Percentiles rank a stretch among this genome's conserved stretches.
Evolutionary conservation across 1,140 invertebrate species (phyloP).

Genomic region (Metaphire vulgaris): DNA sequence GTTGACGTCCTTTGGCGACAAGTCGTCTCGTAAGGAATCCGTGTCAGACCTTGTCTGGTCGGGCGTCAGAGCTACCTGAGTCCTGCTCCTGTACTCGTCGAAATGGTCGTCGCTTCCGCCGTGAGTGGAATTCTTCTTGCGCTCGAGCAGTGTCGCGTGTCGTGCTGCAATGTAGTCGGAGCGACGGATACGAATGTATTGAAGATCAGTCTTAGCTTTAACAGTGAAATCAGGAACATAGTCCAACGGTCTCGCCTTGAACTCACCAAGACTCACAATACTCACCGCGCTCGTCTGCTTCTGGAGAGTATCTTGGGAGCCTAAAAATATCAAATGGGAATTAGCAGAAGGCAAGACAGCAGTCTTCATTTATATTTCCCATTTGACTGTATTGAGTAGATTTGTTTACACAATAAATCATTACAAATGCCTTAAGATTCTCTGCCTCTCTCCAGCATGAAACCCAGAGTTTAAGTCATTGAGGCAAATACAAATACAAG

Average conservation of each 20-base stretch:
- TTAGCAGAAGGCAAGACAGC: not conserved
- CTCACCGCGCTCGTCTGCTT: not conserved
- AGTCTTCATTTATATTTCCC: not conserved
- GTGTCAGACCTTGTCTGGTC: not conserved
- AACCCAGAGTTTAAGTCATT: too few relatives aligned
- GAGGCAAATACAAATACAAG: too few relatives aligned
- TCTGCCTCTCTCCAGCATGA: too few relatives aligned
- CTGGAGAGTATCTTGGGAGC: not conserved
- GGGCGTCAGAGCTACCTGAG: not conserved
- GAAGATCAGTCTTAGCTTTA: conserved; percentile 68
- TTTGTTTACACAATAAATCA: not conserved
- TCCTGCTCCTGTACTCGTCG: conserved; percentile 38
- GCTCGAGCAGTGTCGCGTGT: conserved; percentile 63
- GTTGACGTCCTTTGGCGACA: not conserved
- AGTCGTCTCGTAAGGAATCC: not conserved
- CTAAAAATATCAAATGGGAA: not conserved
- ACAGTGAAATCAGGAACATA: conserved; percentile 91
- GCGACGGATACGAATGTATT: conserved; percentile 69
- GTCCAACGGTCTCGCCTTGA: conserved; percentile 35
- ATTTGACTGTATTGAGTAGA: not conserved
- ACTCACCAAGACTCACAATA: too few relatives aligned
- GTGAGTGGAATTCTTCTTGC: conserved; percentile 23
- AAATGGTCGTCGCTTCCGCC: conserved; percentile 38
- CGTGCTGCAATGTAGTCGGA: conserved; percentile 80
- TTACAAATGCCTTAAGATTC: too few relatives aligned